Percentiles rank a stretch among this genome's conserved stretches.
Evolutionary conservation across 2,888 invertebrate genomes (phyloP).

Genomic region (Argyresthia goedartella): DNA sequence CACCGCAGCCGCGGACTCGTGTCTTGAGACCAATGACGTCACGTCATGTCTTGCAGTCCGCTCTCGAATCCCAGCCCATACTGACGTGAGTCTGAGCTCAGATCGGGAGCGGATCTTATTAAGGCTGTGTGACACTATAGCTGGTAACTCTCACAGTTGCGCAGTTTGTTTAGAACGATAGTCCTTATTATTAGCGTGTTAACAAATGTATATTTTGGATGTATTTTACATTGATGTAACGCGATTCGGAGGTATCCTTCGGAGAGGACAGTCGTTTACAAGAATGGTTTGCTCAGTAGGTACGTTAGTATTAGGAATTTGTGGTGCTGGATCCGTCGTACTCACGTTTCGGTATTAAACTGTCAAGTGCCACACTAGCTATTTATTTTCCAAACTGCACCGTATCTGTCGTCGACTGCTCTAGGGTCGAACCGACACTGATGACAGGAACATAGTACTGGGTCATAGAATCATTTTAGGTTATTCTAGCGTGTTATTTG

Average conservation of each 20-base stretch:
- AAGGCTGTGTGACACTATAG: constrained; percentile 12
- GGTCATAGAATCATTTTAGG: constrained; percentile 38
- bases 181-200: constrained; percentile 13
- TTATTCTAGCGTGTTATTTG: constrained; percentile 55
- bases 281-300: constrained; percentile 67
- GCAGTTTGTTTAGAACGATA: constrained; percentile 13
- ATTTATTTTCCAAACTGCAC: constrained; percentile 41
- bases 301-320: constrained; percentile 48
- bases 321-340: constrained; percentile 44
- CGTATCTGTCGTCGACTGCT: constrained; percentile 20
- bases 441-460: constrained; percentile 54
- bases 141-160: constrained; percentile 32
- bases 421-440: not conserved
- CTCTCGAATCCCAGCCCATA: too few relatives aligned
- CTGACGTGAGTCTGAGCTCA: too few relatives aligned
- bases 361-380: constrained; percentile 58
- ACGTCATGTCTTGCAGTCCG: not conserved
- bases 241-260: constrained; percentile 29
- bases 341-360: constrained; percentile 18
- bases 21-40: not conserved
- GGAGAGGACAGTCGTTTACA: constrained; percentile 33
- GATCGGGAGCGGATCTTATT: not conserved
- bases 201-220: constrained; percentile 62
- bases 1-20: not conserved
- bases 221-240: constrained; percentile 44